Evolutionary conservation across 2,888 invertebrate genomes (phyloP).

Genomic region (Platycheirus rosarum): DNA sequence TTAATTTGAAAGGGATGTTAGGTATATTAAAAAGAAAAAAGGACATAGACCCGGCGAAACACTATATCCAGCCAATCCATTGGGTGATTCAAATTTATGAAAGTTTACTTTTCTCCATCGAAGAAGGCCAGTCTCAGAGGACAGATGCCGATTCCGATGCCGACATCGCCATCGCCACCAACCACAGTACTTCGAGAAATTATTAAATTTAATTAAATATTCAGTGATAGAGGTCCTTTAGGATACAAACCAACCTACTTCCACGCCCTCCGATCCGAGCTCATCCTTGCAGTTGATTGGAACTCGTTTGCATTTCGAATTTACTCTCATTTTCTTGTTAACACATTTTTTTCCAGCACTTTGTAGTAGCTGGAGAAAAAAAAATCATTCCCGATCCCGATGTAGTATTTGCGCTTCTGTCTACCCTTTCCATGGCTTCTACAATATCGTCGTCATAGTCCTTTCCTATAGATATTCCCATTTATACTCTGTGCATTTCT

Average conservation of each 20-base stretch:
- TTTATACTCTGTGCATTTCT: slow-evolving; percentile 31
- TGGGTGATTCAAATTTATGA: slow-evolving; percentile 70
- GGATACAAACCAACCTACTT: slow-evolving; percentile 40
- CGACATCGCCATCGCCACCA: background rate
- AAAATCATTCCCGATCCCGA: slow-evolving; percentile 22
- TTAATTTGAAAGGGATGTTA: slow-evolving; percentile 58
- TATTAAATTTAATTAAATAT: slow-evolving; percentile 74
- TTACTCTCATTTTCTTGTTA: slow-evolving; percentile 68
- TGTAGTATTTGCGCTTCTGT: slow-evolving; percentile 20
- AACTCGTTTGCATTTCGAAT: slow-evolving; percentile 70
- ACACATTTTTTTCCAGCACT: slow-evolving; percentile 36
- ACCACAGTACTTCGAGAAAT: slow-evolving; percentile 19
- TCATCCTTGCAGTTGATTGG: slow-evolving; percentile 60
- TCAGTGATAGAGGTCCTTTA: slow-evolving; percentile 58
- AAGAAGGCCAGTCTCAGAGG: background rate
- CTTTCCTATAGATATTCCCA: slow-evolving; percentile 1
- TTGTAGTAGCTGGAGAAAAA: slow-evolving; percentile 2
- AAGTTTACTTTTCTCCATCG: slow-evolving; percentile 40
- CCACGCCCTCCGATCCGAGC: slow-evolving; percentile 7
- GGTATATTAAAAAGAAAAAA: slow-evolving; percentile 11
- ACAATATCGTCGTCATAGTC: background rate
- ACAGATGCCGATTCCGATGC: background rate
- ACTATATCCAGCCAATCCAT: slow-evolving; percentile 52
- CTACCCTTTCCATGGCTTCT: background rate
- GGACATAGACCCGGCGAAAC: slow-evolving; percentile 16